Conservation (phyloP, 2,888 invertebrate genomes). For the Ectobius pallidus region DNA sequence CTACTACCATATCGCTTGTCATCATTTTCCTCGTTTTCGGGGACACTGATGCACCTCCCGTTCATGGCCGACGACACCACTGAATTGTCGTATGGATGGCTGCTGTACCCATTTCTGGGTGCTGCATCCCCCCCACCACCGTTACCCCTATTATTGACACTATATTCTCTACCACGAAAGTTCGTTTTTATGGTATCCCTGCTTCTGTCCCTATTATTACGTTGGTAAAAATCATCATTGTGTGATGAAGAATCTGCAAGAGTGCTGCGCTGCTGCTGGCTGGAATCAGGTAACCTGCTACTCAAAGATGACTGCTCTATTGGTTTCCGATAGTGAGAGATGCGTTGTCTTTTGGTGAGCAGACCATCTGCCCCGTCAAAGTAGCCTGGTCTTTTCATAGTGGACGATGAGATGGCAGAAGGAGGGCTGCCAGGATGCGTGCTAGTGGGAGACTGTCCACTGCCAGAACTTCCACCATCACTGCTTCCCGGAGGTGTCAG, state of each 20-base stretch:
- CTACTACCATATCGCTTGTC: conserved; percentile 2
- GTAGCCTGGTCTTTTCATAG: conserved; percentile 64
- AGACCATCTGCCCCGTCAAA: conserved; percentile 64
- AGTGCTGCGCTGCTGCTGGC: conserved; percentile 11
- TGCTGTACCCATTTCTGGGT: conserved; percentile 7
- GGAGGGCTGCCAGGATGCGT: conserved; percentile 78
- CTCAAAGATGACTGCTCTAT: conserved; percentile 39
- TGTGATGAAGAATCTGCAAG: conserved; percentile 14
- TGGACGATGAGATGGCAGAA: conserved; percentile 63
- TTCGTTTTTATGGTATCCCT: conserved; percentile 32
- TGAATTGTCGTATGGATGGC: neutral
- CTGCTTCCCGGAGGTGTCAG: conserved; percentile 88
- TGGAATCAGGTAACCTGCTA: conserved; percentile 15
- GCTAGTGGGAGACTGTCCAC: conserved; percentile 80
- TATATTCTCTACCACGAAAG: conserved; percentile 2
- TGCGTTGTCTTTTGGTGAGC: conserved; percentile 79
- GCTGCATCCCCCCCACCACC: neutral
- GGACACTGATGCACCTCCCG: neutral
- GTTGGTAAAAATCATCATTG: neutral
- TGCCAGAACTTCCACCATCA: conserved; percentile 76
- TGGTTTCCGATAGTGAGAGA: conserved; percentile 80
- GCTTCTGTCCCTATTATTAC: conserved; percentile 29
- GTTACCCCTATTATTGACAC: neutral
- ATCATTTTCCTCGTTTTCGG: conserved; percentile 16
- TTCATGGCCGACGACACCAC: neutral